Evolutionary conservation across 2,888 invertebrate genomes (phyloP), one percentile per base, ranked within the genome.

Genomic region (Anaspis maculata): DNA sequence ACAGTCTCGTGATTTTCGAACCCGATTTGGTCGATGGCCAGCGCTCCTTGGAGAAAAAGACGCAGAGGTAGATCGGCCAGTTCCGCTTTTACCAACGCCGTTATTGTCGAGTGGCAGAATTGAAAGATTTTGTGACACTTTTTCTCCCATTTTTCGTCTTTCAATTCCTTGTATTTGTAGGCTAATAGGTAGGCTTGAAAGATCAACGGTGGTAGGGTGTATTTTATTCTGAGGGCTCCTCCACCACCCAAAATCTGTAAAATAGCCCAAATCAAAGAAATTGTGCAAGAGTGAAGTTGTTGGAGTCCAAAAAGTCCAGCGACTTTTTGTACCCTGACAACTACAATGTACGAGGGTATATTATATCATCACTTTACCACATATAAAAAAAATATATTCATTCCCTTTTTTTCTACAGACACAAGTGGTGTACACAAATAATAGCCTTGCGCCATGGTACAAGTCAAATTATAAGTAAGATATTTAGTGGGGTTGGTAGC

Each of bases 91-190:
- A 94, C 90, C 30, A 98, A 70, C 37, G 89, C 88, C 13, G 83
- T 85, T 53, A 98, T 91, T 0, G 95, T 96, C 53, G 90, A 86
- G 62, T 95, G 95, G 58, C 94, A 96, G 64, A 96, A 97, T 67
- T 96, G 91, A 70, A 98, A 91, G 46, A 98, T 94, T 68, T 96
- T 97, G 62, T 89, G 87, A 54, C 96, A 92, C 61, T 98, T 97
- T 66, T 92, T 95, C 64, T 95, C 90, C 96, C 97, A 98, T 72
- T 92, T 88, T 32, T 89, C 89, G 61, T 97, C 96, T 79, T 88
- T 77, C 6, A 84, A 79, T 38, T 77, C 74, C 10, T 83, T 70
- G 57, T 92, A 96, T 32, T 80, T 78, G 61, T 82, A 84, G 0
- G 94, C 89, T 26, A 97, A 70, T 31, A 84, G 77, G 61, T 88